These are phyloP conservation scores for Steatocranus sp. DNA, from an alignment of 2,797 vertebrate genomes.

Conservation along the genomic window DNA sequence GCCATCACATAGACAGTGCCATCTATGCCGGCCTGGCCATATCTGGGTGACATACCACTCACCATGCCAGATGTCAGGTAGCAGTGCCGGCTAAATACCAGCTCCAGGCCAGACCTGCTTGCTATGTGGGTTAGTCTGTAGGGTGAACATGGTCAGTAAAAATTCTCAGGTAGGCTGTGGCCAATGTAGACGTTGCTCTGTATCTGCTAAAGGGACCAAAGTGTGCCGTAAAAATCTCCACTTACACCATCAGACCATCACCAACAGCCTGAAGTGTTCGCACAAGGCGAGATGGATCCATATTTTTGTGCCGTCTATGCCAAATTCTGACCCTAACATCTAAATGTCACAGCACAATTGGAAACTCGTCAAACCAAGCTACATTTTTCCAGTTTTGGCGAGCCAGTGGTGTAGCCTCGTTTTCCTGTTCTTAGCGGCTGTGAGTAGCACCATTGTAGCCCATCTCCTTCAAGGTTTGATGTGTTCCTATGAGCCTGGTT, in stretches of 20 bases:
- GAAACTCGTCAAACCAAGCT: not conserved
- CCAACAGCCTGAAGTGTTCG: not conserved
- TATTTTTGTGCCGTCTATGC: not conserved
- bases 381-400: not conserved
- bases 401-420: not conserved
- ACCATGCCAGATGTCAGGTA: not conserved
- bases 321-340: not conserved
- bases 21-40: not conserved
- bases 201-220: not conserved
- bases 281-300: not conserved
- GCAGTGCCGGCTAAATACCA: not conserved
- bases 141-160: not conserved
- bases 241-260: not conserved
- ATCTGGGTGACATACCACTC: not conserved
- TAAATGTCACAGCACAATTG: not conserved
- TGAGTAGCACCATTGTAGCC: not conserved
- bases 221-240: rapidly evolving
- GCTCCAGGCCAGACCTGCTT: rapidly evolving
- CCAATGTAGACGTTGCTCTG: not conserved
- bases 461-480: not conserved
- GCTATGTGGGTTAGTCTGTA: rapidly evolving
- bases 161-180: not conserved
- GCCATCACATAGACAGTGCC: not conserved
- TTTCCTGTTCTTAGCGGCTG: not conserved
- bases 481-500: rapidly evolving